Evolutionary conservation across 1,140 invertebrate genomes (phyloP).

Genomic region (Pseudomyrmex sp.): DNA sequence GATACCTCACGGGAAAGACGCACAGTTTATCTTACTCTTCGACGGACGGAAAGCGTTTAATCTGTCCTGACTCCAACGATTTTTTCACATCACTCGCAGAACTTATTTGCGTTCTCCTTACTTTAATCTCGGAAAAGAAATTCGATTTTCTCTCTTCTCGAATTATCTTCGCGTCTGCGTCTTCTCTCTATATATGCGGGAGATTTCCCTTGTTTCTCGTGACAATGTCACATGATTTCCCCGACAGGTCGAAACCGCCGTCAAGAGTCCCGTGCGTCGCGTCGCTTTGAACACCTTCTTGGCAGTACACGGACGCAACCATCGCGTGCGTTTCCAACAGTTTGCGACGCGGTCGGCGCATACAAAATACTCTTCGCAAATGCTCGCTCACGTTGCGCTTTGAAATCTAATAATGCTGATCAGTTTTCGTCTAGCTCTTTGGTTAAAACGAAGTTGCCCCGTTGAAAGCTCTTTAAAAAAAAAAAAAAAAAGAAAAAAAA

Average conservation of each 20-base stretch:
- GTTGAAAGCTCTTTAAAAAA: conserved; percentile 8
- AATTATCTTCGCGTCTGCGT: background rate
- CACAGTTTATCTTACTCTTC: background rate
- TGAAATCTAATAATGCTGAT: conserved; percentile 41
- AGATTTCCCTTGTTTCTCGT: background rate
- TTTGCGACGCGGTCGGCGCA: conserved; percentile 24
- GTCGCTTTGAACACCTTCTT: conserved; percentile 27
- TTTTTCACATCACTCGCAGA: background rate
- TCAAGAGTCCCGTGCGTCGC: conserved; percentile 24
- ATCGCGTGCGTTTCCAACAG: conserved; percentile 15
- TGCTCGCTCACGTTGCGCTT: conserved; percentile 24
- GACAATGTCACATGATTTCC: conserved; percentile 13
- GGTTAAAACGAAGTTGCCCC: background rate
- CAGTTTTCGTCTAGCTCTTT: background rate
- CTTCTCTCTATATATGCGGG: background rate
- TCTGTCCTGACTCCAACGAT: conserved; percentile 1
- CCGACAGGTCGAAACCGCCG: conserved; percentile 18
- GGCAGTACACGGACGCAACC: conserved; percentile 10
- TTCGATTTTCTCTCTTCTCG: background rate
- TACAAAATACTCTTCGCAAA: conserved; percentile 49
- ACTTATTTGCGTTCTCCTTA: background rate
- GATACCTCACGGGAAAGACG: background rate
- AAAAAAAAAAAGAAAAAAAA: too few relatives aligned
- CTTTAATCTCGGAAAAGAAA: background rate
- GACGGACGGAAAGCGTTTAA: background rate